Evolutionary conservation across 2,797 vertebrate species (phyloP).

Genomic region (Tamandua tetradactyla): DNA sequence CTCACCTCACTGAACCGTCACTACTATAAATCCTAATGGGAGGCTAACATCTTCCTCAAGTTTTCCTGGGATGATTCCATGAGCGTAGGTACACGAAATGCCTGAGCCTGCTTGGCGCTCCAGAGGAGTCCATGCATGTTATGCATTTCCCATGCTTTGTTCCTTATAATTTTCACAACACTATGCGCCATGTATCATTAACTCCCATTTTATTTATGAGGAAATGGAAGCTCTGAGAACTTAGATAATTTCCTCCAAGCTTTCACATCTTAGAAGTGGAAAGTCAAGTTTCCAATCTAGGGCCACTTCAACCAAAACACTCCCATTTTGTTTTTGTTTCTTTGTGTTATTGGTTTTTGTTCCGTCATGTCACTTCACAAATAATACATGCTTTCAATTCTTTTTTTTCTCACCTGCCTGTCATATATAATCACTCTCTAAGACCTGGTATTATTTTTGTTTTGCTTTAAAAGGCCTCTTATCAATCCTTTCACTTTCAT

Average conservation of each 20-base stretch:
- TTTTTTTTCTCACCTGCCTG: conserved; percentile 9
- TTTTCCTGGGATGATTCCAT: neutral
- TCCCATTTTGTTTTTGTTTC: neutral
- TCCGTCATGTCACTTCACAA: neutral
- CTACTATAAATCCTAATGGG: neutral
- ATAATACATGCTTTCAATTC: neutral
- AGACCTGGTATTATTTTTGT: conserved; percentile 8
- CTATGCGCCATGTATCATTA: neutral
- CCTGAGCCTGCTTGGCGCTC: neutral
- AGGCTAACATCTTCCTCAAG: neutral
- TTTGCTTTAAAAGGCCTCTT: conserved; percentile 31
- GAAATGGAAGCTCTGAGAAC: neutral
- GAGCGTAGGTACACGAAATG: neutral
- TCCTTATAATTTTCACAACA: neutral
- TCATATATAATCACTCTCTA: neutral
- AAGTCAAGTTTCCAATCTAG: neutral
- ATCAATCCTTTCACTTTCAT: conserved; percentile 40
- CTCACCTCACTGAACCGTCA: neutral
- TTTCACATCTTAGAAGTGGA: neutral
- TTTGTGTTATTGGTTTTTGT: neutral
- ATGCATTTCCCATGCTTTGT: neutral
- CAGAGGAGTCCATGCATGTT: neutral
- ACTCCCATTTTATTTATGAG: neutral
- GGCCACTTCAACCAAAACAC: neutral
- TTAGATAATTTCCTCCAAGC: neutral